Evolutionary conservation across 2,113 vertebrate genomes (phyloP), one percentile per base, ranked within the genome.

Genomic region (Willisornis vidua): DNA sequence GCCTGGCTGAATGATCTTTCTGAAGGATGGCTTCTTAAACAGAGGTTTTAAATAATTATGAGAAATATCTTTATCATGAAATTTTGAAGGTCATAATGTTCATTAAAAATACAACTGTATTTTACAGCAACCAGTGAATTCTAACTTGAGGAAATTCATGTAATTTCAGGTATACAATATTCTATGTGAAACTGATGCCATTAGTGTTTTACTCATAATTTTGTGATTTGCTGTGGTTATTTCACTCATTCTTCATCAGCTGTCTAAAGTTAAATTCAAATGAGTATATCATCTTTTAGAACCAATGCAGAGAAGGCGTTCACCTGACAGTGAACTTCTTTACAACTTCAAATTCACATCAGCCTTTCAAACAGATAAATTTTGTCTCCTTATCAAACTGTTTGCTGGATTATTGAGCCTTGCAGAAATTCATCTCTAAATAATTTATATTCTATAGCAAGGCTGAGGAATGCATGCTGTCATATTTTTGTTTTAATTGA

Each of bases 311-410:
- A 54, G 43, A 86, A 93, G 23, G 7, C 2, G 3, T 72, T 86
- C 71, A 93, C 91, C 37, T 92, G 80, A 94, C 54, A 93, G 54
- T 68, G 67, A n/a, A 73, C 84, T 97, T 78, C 52, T 91, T 28
- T n/a, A 72, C 41, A 45, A 76, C 70, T 93, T 85, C 74, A 78
- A 93, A 89, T 86, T 87, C 87, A 74, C 31, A 67, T 83, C 18
- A 90, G 51, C 31, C 35, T 94, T 91, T 39, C 33, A 93, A 90
- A 63, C 1, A 73, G 63, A 65, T 89, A 74, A 68, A 14, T 90
- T 63, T 95, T 87, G 66, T 65, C 35, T 96, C 19, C 35, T 45
- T 37, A 68, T 82, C 31, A 71, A 85, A 49, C 8, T 29, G 6
- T 80, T 87, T 66, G 2, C 17, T 89, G 31, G 33, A 63, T 67